Evolutionary conservation across 2,113 vertebrate genomes (phyloP).

Genomic region (Mellivora capensis): DNA sequence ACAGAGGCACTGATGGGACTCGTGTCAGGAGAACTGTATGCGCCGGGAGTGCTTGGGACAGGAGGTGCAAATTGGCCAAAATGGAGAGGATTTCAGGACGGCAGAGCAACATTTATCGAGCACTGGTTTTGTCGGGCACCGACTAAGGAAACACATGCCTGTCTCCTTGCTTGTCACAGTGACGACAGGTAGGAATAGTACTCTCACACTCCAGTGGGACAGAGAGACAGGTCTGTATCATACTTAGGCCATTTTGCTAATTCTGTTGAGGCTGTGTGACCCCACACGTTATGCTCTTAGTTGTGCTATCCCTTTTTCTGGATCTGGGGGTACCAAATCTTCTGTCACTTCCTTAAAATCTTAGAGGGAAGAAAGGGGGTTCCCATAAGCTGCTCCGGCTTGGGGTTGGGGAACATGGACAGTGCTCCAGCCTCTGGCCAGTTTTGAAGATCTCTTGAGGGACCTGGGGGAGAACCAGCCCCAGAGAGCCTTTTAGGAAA

Average conservation of each 20-base stretch:
- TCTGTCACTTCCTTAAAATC: not conserved
- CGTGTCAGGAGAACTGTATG: fast-evolving
- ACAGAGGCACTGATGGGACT: not conserved
- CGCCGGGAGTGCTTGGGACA: not conserved
- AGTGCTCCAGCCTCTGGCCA: not conserved
- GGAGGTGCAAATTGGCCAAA: not conserved
- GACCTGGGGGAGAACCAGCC: not conserved
- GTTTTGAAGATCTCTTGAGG: not conserved
- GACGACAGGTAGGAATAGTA: not conserved
- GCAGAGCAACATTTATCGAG: fast-evolving
- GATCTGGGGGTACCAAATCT: not conserved
- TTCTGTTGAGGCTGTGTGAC: not conserved
- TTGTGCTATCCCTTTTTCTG: not conserved
- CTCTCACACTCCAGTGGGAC: not conserved
- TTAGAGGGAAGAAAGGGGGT: no score
- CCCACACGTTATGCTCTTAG: not conserved
- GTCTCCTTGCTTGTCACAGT: not conserved
- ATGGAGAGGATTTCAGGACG: not conserved
- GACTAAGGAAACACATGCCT: not conserved
- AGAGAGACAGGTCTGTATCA: not conserved
- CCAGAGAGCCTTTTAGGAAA: not conserved
- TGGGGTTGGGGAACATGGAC: fast-evolving
- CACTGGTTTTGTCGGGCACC: not conserved
- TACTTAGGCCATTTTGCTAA: not conserved
- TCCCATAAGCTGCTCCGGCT: not conserved